Evolutionary conservation across 2,113 vertebrate species (phyloP).

Genomic region (Phyllopteryx taeniolatus): DNA sequence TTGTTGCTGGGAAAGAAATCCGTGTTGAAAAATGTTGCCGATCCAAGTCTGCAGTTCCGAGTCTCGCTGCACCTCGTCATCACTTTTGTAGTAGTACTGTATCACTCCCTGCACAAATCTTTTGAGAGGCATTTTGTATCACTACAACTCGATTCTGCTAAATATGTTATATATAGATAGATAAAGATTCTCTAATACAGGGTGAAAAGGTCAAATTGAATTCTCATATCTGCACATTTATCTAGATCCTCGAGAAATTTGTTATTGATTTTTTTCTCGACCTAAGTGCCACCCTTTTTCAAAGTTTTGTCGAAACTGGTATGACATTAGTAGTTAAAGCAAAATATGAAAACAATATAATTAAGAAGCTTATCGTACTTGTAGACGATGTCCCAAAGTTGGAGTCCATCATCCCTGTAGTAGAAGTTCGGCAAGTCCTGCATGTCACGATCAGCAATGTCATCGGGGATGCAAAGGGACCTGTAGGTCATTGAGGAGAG

Average conservation of each 20-base stretch:
- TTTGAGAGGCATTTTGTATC: slow-evolving; percentile 7
- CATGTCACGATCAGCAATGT: slow-evolving; percentile 65
- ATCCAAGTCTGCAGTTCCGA: slow-evolving; percentile 78
- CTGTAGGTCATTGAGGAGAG: slow-evolving; percentile 64
- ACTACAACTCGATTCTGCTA: background rate
- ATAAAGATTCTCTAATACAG: too few relatives aligned
- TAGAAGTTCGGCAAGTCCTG: slow-evolving; percentile 67
- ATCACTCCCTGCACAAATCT: slow-evolving; percentile 69
- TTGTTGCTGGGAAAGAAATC: slow-evolving; percentile 61
- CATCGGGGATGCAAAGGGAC: slow-evolving; percentile 75
- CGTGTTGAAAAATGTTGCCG: slow-evolving; percentile 75
- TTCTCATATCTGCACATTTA: too few relatives aligned
- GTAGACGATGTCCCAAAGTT: slow-evolving; percentile 73
- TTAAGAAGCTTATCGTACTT: slow-evolving; percentile 45
- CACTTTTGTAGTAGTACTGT: slow-evolving; percentile 52
- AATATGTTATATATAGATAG: background rate
- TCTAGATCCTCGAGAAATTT: too few relatives aligned
- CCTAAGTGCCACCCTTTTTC: too few relatives aligned
- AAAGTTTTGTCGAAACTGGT: too few relatives aligned
- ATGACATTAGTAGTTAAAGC: too few relatives aligned
- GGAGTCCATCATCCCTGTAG: slow-evolving; percentile 78
- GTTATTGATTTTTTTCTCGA: too few relatives aligned
- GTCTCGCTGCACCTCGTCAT: slow-evolving; percentile 59
- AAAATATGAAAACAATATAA: too few relatives aligned
- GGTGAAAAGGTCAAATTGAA: too few relatives aligned